These are phyloP conservation scores for Scatophagus argus DNA, from an alignment of 2,113 vertebrate genomes.

Conservation along the genomic window DNA sequence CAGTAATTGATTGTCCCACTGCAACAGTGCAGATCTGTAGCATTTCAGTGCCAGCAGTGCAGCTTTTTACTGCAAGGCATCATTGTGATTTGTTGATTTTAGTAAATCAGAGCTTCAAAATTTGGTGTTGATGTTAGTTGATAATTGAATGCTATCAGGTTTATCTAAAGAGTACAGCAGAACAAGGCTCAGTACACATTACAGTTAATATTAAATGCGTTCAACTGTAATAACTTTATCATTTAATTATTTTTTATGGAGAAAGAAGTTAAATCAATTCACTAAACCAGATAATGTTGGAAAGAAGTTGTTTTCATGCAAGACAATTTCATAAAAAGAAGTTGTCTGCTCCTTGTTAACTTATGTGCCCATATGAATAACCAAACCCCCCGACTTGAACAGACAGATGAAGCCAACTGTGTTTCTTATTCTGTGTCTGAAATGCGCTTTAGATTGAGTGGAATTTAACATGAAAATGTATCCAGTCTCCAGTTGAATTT, in stretches of 20 bases:
- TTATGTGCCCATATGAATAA: neutral
- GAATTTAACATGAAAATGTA: neutral
- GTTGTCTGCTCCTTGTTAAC: no score
- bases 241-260: neutral
- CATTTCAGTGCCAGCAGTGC: no score
- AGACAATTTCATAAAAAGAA: no score
- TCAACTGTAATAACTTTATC: neutral
- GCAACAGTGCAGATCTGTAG: no score
- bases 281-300: neutral
- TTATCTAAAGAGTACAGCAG: neutral
- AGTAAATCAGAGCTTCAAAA: neutral
- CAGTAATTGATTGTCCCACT: no score
- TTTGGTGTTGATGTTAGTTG: no score
- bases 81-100: no score
- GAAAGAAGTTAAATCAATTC: neutral
- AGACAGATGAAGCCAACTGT: neutral
- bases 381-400: no score
- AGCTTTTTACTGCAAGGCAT: no score
- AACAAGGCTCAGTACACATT: neutral
- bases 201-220: neutral
- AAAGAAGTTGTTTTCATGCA: neutral
- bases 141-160: neutral
- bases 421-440: neutral
- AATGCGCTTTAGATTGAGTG: neutral
- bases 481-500: neutral